These are phyloP conservation scores for Stigmatopora argus DNA, from an alignment of 2,113 vertebrate species.

Conservation along the genomic window DNA sequence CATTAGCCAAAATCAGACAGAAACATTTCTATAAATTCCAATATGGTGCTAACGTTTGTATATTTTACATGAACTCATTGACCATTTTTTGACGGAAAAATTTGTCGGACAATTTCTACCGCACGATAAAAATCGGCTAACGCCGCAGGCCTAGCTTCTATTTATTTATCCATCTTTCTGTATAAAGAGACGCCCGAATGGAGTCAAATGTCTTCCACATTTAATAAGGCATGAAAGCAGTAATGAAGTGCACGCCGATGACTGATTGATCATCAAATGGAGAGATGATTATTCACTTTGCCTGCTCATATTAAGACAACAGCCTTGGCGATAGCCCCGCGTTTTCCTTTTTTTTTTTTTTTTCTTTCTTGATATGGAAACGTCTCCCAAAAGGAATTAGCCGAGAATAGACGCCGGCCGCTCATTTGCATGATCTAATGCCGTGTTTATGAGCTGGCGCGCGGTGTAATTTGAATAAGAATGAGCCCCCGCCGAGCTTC, in stretches of 20 bases:
- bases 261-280: conserved; percentile 63
- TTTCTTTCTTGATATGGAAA: conserved; percentile 69
- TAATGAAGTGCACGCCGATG: conserved; percentile 69
- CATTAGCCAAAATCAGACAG: not conserved
- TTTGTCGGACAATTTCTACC: too few species aligned
- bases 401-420: conserved; percentile 60
- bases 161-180: too few species aligned
- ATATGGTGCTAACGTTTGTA: too few species aligned
- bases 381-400: conserved; percentile 72
- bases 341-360: conserved; percentile 68
- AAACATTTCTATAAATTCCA: too few species aligned
- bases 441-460: conserved; percentile 60
- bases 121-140: too few species aligned
- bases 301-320: conserved; percentile 66
- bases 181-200: too few species aligned
- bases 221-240: conserved; percentile 60
- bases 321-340: conserved; percentile 69
- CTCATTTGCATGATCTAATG: conserved; percentile 78
- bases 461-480: conserved; percentile 62
- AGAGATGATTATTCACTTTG: conserved; percentile 67
- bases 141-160: too few species aligned
- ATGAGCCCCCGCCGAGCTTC: conserved; percentile 51
- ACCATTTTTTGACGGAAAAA: too few species aligned
- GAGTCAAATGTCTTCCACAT: conserved; percentile 52
- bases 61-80: not conserved